Conservation (phyloP, 1,140 invertebrate genomes). For the Epicauta chinensis region DNA sequence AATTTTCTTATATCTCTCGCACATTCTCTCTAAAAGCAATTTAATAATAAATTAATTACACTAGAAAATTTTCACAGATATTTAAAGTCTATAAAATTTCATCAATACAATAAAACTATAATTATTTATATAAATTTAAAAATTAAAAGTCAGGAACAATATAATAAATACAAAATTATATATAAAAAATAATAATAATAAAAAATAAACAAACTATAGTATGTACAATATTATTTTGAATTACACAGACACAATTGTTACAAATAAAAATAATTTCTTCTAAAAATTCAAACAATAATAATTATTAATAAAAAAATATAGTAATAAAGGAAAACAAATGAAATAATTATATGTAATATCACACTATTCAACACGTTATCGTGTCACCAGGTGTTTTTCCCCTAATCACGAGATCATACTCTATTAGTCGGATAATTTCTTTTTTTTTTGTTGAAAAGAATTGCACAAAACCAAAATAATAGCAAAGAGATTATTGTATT, state of each 20-base stretch:
- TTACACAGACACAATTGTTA: slow-evolving; percentile 12
- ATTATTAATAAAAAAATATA: slow-evolving; percentile 4
- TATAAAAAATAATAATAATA: slow-evolving; percentile 19
- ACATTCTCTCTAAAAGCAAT: slow-evolving; percentile 7
- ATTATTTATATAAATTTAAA: not conserved
- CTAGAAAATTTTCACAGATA: slow-evolving; percentile 21
- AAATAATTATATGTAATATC: slow-evolving; percentile 43
- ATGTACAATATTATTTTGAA: slow-evolving; percentile 14
- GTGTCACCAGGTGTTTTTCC: slow-evolving; percentile 33
- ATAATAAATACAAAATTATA: slow-evolving; percentile 38
- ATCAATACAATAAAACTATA: slow-evolving; percentile 24
- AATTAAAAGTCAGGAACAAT: slow-evolving; percentile 37
- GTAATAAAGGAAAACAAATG: slow-evolving; percentile 35
- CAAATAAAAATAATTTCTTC: slow-evolving; percentile 36
- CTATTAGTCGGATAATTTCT: slow-evolving; percentile 8
- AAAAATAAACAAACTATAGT: slow-evolving; percentile 32
- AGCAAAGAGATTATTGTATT: slow-evolving; percentile 4
- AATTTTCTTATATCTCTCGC: not conserved
- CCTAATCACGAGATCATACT: slow-evolving; percentile 37
- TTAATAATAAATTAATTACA: slow-evolving; percentile 17
- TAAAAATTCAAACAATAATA: slow-evolving; percentile 38
- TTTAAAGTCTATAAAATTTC: slow-evolving; percentile 15
- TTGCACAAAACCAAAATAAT: slow-evolving; percentile 30
- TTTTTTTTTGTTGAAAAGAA: slow-evolving; percentile 17
- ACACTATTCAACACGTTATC: slow-evolving; percentile 37